Conservation (phyloP, 2,888 invertebrate genomes). For the Scaptomyza caliginosa region DNA sequence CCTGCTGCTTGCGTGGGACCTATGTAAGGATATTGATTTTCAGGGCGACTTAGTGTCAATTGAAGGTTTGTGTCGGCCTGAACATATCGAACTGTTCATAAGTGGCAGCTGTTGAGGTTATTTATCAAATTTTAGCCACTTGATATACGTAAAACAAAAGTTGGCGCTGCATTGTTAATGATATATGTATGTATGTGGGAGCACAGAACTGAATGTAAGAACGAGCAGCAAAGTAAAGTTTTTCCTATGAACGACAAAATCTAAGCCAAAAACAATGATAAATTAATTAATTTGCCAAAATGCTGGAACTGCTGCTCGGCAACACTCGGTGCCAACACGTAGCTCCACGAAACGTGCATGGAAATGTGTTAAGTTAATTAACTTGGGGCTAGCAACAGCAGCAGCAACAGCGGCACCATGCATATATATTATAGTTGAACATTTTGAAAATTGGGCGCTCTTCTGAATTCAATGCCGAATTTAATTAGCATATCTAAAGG, state of each 20-base stretch:
- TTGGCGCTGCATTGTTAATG: conserved; percentile 58
- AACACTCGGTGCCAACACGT: conserved; percentile 54
- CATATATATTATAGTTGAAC: conserved; percentile 16
- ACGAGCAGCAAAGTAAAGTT: conserved; percentile 41
- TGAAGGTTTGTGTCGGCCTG: conserved; percentile 3
- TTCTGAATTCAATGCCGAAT: conserved; percentile 12
- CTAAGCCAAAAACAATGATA: conserved; percentile 67
- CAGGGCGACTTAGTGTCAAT: conserved; percentile 14
- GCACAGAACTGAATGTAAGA: conserved; percentile 4
- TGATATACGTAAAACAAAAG: conserved; percentile 33
- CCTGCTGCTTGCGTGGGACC: not conserved
- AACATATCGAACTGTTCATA: conserved; percentile 17
- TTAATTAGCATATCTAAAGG: conserved; percentile 38
- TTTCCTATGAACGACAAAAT: conserved; percentile 51
- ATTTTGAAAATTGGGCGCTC: not conserved
- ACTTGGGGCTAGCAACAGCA: conserved; percentile 23
- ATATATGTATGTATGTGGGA: conserved; percentile 22
- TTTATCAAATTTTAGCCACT: conserved; percentile 65
- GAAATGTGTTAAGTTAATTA: conserved; percentile 59
- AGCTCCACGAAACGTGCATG: conserved; percentile 38
- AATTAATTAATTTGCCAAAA: conserved; percentile 63
- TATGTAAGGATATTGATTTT: conserved; percentile 47
- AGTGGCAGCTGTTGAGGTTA: conserved; percentile 55
- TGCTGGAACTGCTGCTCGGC: conserved; percentile 1
- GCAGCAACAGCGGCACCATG: conserved; percentile 15